These are phyloP conservation scores for Habrosyne pyritoides DNA, from an alignment of 2,888 invertebrate species.

Conservation along the genomic window DNA sequence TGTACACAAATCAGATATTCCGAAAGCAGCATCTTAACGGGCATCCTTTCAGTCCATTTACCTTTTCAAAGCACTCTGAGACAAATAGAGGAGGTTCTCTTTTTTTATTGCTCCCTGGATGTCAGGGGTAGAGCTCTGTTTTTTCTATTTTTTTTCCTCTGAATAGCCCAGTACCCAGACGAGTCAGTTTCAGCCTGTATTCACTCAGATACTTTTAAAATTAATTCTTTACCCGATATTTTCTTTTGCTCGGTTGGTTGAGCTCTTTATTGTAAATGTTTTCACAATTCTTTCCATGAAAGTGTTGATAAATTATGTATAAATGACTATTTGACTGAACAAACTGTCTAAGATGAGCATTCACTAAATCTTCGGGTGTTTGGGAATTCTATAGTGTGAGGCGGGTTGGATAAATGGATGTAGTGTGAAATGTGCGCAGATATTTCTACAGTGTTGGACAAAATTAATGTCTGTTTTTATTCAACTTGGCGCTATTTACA, in stretches of 20 bases:
- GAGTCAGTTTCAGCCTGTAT: neutral
- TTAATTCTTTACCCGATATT: neutral
- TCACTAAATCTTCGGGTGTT: too few species aligned
- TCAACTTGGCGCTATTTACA: too few species aligned
- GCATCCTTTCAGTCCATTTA: slow-evolving; percentile 11
- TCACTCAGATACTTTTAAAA: neutral
- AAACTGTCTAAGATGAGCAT: too few species aligned
- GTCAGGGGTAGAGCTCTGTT: slow-evolving; percentile 21
- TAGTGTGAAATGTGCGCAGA: too few species aligned
- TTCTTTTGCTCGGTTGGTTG: neutral
- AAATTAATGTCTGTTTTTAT: too few species aligned
- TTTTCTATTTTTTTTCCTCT: slow-evolving; percentile 16
- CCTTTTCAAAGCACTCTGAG: slow-evolving; percentile 12
- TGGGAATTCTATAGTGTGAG: too few species aligned
- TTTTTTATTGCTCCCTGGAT: slow-evolving; percentile 24
- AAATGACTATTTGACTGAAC: too few species aligned
- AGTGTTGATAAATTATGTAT: too few species aligned
- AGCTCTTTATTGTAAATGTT: neutral
- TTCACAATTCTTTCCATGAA: neutral
- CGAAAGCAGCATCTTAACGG: slow-evolving; percentile 10
- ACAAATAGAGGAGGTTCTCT: slow-evolving; percentile 9
- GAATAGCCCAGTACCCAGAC: neutral
- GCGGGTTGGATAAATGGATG: too few species aligned
- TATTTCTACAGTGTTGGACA: too few species aligned
- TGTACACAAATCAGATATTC: neutral